phyloP scores from a whole-genome alignment of 2,888 invertebrate genomes.

The Melolontha melolontha region DNA sequence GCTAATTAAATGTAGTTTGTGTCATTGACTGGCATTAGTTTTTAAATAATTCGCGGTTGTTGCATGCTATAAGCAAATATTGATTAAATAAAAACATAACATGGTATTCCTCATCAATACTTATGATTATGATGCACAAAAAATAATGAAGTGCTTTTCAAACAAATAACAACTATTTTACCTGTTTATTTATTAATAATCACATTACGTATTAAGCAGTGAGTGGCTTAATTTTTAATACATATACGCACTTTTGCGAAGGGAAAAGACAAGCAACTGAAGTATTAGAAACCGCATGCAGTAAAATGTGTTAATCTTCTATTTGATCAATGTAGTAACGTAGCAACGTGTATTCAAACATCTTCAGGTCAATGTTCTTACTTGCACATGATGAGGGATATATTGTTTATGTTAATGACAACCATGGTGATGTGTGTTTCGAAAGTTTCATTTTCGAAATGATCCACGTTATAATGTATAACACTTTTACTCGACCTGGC shows the following conservation, averaged over 20 bases:
- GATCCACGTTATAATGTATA: slow-evolving; percentile 24
- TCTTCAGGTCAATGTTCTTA: slow-evolving; percentile 59
- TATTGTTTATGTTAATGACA: slow-evolving; percentile 18
- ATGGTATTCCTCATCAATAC: background rate
- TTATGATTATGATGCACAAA: background rate
- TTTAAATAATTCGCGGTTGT: too few relatives aligned
- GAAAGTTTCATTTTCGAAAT: slow-evolving; percentile 25
- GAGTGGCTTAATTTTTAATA: background rate
- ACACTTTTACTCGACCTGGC: slow-evolving; percentile 41
- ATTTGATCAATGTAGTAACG: slow-evolving; percentile 61
- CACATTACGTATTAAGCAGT: slow-evolving; percentile 16
- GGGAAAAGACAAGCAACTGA: slow-evolving; percentile 38
- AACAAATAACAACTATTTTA: too few relatives aligned
- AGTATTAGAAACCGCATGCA: slow-evolving; percentile 51
- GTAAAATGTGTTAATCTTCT: slow-evolving; percentile 55
- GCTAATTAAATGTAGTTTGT: too few relatives aligned
- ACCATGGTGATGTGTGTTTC: background rate
- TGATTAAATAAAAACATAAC: slow-evolving; percentile 3
- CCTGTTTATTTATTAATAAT: slow-evolving; percentile 10
- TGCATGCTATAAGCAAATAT: background rate
- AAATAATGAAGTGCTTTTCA: too few relatives aligned
- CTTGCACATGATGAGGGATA: slow-evolving; percentile 9
- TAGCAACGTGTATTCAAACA: slow-evolving; percentile 61
- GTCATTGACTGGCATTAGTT: too few relatives aligned
- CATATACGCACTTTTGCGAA: slow-evolving; percentile 21